Conservation (phyloP, 2,888 invertebrate genomes). For the Harpalus rufipes region DNA sequence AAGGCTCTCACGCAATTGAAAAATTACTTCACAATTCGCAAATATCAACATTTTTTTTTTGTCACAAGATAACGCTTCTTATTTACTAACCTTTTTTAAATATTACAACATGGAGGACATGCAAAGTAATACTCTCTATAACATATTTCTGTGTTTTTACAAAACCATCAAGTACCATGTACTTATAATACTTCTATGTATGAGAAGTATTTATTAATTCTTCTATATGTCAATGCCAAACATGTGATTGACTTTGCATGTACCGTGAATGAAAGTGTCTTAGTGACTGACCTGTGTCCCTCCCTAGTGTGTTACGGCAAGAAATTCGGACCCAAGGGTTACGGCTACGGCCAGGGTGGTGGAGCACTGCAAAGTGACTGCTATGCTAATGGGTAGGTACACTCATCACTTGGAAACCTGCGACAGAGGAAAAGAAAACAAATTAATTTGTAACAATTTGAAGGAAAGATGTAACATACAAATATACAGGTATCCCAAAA, state of each 20-base stretch:
- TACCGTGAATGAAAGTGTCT: constrained; percentile 44
- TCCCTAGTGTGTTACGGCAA: constrained; percentile 94
- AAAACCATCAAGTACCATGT: neutral
- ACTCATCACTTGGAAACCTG: constrained; percentile 68
- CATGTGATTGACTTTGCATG: constrained; percentile 56
- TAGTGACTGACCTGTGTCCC: constrained; percentile 69
- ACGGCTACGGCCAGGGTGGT: constrained; percentile 98
- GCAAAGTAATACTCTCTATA: neutral
- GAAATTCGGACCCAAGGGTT: constrained; percentile 98
- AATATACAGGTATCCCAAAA: too few species aligned
- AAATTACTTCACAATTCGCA: neutral
- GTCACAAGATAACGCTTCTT: constrained; percentile 14
- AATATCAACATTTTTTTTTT: neutral
- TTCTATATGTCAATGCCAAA: too few species aligned
- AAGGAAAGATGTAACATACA: too few species aligned
- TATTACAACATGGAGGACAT: neutral
- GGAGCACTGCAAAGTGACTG: constrained; percentile 95
- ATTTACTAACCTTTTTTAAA: neutral
- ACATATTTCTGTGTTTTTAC: neutral
- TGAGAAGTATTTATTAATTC: too few species aligned
- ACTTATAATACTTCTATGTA: neutral
- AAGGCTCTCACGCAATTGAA: neutral
- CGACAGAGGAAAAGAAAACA: constrained; percentile 12
- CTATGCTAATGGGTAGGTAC: constrained; percentile 89
- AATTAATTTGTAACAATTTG: neutral